Conservation (phyloP, 2,113 vertebrate genomes). For the Apteryx mantelli region DNA sequence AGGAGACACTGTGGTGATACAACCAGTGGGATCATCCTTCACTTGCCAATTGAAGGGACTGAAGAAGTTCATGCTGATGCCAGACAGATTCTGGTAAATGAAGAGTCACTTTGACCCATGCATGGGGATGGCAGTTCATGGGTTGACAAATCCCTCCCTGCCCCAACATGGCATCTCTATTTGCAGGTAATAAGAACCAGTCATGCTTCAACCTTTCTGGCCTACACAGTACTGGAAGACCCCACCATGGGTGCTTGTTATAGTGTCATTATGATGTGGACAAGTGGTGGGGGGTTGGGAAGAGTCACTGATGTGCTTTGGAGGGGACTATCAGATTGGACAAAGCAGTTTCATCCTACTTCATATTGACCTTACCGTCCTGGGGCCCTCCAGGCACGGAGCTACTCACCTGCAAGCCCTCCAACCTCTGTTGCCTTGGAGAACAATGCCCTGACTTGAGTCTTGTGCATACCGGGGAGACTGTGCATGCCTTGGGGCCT, state of each 20-base stretch:
- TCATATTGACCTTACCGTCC: fast-evolving
- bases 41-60: background rate
- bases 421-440: background rate
- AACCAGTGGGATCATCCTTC: background rate
- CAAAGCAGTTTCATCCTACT: background rate
- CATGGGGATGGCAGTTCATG: background rate
- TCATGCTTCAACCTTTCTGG: background rate
- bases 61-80: background rate
- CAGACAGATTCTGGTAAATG: background rate
- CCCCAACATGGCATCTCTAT: background rate
- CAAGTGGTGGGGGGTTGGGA: background rate
- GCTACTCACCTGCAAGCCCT: background rate
- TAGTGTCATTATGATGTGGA: too few species aligned
- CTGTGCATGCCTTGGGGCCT: fast-evolving
- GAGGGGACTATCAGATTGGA: background rate
- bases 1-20: background rate
- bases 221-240: background rate
- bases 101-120: background rate
- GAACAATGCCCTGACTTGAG: background rate
- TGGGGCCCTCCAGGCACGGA: background rate
- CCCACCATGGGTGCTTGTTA: background rate
- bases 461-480: background rate
- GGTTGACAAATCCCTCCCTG: background rate
- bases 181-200: background rate
- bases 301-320: background rate